Conservation (phyloP, 2,797 vertebrate species). For the Aquila chrysaetos region DNA sequence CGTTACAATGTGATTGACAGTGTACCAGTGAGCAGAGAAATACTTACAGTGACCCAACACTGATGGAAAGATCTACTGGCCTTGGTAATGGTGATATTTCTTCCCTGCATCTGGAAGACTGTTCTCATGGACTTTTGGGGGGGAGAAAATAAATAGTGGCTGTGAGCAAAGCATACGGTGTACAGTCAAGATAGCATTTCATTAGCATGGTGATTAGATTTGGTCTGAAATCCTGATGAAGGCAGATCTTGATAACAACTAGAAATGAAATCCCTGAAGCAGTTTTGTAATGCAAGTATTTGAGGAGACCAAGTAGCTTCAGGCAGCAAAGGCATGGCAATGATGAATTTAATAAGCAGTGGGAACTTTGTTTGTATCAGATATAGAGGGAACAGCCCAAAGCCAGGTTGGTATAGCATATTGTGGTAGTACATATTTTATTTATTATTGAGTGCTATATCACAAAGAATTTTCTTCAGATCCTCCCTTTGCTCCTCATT, state of each 20-base stretch:
- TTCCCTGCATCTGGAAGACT: background rate
- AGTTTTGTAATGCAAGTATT: background rate
- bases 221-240: background rate
- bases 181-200: background rate
- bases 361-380: slow-evolving; percentile 16
- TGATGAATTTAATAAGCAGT: slow-evolving; percentile 38
- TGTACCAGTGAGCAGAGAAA: background rate
- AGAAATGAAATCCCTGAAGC: background rate
- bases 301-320: slow-evolving; percentile 32
- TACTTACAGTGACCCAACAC: too few relatives aligned
- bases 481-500: slow-evolving; percentile 14
- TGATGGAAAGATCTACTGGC: background rate
- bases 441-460: slow-evolving; percentile 33
- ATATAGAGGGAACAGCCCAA: slow-evolving; percentile 14
- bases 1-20: rapidly evolving
- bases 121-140: background rate
- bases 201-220: background rate
- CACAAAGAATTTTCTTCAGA: slow-evolving; percentile 52
- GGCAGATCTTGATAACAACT: background rate
- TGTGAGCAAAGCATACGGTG: rapidly evolving
- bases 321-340: slow-evolving; percentile 26
- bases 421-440: slow-evolving; percentile 42
- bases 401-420: slow-evolving; percentile 12
- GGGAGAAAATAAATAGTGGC: background rate
- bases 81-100: background rate